Evolutionary conservation across 2,888 invertebrate genomes (phyloP), one percentile per base, ranked within the genome.

Genomic region (Dasypogon diadema): DNA sequence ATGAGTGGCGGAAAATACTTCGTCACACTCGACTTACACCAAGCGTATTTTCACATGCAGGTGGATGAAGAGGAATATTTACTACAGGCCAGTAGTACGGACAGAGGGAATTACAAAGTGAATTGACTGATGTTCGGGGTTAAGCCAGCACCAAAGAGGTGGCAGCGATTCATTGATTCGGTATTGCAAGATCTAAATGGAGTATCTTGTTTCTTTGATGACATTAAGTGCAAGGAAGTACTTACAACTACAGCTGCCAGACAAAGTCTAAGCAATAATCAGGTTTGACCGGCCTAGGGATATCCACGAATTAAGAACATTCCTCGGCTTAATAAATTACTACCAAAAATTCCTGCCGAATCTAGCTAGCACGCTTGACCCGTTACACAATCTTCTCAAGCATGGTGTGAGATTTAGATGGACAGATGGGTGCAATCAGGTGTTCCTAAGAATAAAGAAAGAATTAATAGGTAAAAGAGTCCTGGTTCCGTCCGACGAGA

Each of bases 1-100:
- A 58, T 58, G 58, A 58, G 26, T 24, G 58, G 58, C 6, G 58
- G 58, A 1, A 58, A 58, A 24, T 58, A 30, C n/a, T 58, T 58
- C 2, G 2, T 3, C 10, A 58, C 58, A 5, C 1, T 58, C 0
- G 58, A 58, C 2, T 1, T 58, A 3, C 26, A 26, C 21, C 4
- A 58, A 18, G 26, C 58, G 14, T 58, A 58, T 2, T 18, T 58
- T 10, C 58, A 58, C 26, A 24, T 58, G 58, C 2, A 24, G 2
- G 26, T 58, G 26, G 58, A 58, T 14, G 58, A 58, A 2, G n/a
- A 58, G 14, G 26, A 26, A 1, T 3, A 24, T 3, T 3, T 10
- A 14, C 0, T 58, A 1, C 65, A 65, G 22, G 42, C 65, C 2
- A 65, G 34, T 1, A 65, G 65, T 42, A 65, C 65, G 5, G 42